Conservation (phyloP, 2,113 vertebrate species). For the Camelus dromedarius region DNA sequence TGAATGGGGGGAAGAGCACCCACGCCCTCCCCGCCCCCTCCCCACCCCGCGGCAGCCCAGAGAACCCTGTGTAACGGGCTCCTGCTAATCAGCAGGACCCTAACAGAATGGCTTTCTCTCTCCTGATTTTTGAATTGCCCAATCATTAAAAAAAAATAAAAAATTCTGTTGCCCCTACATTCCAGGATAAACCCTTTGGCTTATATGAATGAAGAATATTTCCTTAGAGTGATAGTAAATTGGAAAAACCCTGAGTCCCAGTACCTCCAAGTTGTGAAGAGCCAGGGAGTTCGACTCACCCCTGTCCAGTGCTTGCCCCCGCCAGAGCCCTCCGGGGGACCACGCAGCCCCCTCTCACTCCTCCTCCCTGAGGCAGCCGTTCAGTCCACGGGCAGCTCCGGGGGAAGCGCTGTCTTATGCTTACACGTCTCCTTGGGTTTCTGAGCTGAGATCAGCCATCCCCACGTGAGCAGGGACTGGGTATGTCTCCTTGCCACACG, state of each 20-base stretch:
- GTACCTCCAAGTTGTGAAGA: neutral
- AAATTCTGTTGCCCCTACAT: accelerated
- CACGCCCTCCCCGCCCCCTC: neutral
- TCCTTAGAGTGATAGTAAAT: neutral
- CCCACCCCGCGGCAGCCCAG: neutral
- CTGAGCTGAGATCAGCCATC: neutral
- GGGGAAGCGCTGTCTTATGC: neutral
- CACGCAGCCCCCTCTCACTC: accelerated
- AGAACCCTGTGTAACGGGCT: accelerated
- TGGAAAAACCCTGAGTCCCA: neutral
- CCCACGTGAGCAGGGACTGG: accelerated
- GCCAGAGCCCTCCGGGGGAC: neutral
- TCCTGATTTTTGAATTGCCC: neutral
- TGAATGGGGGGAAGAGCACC: neutral
- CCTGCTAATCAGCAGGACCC: neutral
- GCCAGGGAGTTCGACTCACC: neutral
- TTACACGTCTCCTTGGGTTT: neutral
- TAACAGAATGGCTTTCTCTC: neutral
- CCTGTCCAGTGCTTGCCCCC: neutral
- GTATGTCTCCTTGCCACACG: accelerated
- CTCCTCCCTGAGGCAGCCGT: neutral
- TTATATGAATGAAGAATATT: neutral
- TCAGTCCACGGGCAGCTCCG: neutral
- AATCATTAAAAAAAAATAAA: neutral
- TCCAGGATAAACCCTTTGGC: neutral